Base-by-base conservation (phyloP, 1,140 invertebrate species). In the Drosophila malerkotliana region DNA sequence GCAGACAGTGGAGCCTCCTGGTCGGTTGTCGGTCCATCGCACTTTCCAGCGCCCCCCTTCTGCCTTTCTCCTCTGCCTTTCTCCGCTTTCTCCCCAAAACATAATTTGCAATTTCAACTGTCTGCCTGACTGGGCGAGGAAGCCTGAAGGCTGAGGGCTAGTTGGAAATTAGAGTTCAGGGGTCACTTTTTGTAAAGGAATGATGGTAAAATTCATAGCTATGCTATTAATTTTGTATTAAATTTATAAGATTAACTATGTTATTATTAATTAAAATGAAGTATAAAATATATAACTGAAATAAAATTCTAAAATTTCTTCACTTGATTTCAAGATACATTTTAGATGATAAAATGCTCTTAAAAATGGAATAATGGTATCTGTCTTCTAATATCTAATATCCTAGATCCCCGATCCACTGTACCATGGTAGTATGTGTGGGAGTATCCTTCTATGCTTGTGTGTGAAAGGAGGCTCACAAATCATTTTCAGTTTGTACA, bases 41-140 rank as follows among this genome's bases (percentile, higher is more conserved):
- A 21, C 21, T 21, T 21, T 21, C 21, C 21, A 7, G 26, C 26
- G 1, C 6, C 6, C 26, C 4, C 44, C 37, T 5, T 30, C 28
- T 26, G 7, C n/a, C 34, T 47, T 12, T 18, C 8, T 3, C 5
- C 7, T 1, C 8, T 18, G 6, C 21, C 37, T 32, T 45, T 14
- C 28, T 14, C 58, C 24, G 41, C 4, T 53, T 4, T 34, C 34
- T 53, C 66, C 49, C 26, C 18, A 72, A 82, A 88, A 79, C 79
- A 88, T 88, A 88, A 89, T 89, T 81, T 89, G 73, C 84, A 89
- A 84, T 89, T 90, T 92, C 45, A 96, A 95, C 69, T 79, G 74
- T 61, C 54, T 44, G 32, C 53, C 49, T 14, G 15, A 3, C 21
- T 21, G 3, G 28, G 28, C 8, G 28, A 4, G 2, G 28, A 21